Conservation (phyloP, 2,888 invertebrate species). For the Acleris cristana region DNA sequence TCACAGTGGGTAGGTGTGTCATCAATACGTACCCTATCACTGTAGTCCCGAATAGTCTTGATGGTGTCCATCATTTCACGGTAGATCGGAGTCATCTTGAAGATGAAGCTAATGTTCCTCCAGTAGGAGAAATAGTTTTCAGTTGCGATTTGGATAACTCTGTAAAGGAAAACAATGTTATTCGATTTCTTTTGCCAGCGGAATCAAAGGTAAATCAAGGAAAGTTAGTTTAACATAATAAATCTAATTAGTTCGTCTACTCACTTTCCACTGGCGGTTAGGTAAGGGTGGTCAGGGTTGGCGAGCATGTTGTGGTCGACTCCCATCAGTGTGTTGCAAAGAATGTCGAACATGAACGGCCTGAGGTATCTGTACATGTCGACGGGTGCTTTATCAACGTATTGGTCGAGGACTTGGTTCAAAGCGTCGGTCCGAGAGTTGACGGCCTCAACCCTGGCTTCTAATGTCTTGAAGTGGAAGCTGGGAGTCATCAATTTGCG, state of each 20-base stretch:
- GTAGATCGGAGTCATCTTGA: conserved; percentile 47
- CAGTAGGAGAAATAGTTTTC: conserved; percentile 52
- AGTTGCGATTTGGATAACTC: conserved; percentile 47
- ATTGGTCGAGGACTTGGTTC: conserved; percentile 44
- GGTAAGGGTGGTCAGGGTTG: conserved; percentile 49
- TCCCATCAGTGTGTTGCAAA: conserved; percentile 50
- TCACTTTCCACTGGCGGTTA: conserved; percentile 47
- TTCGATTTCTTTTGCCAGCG: neutral
- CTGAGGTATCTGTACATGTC: conserved; percentile 49
- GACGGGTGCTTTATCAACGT: conserved; percentile 41
- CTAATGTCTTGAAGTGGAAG: conserved; percentile 50
- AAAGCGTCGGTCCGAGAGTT: conserved; percentile 46
- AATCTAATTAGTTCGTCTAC: conserved; percentile 25
- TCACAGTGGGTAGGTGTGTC: too few species aligned
- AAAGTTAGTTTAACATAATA: neutral
- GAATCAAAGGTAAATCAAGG: neutral
- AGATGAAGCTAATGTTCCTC: conserved; percentile 49
- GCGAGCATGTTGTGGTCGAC: conserved; percentile 45
- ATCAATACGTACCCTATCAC: conserved; percentile 41
- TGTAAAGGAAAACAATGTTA: conserved; percentile 37
- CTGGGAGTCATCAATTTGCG: conserved; percentile 51
- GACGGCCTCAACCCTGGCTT: conserved; percentile 45
- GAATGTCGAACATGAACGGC: conserved; percentile 52
- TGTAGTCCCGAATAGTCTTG: conserved; percentile 44
- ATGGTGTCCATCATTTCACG: conserved; percentile 48